Evolutionary conservation across 2,113 vertebrate genomes (phyloP), one percentile per base, ranked within the genome.

Genomic region (Empidonax traillii): DNA sequence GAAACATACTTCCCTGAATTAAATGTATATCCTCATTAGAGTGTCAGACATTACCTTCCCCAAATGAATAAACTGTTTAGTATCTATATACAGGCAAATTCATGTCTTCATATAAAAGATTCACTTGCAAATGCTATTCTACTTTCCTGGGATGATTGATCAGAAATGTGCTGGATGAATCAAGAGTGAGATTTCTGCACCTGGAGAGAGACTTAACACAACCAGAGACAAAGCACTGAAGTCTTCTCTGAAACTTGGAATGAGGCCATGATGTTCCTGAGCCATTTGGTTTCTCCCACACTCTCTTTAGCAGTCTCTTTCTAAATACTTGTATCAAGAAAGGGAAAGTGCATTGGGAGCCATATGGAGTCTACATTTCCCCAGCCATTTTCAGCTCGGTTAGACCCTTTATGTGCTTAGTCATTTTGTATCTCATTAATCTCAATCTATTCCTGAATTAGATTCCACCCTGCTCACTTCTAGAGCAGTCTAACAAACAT

Each of bases 371-470:
- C 47, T 55, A 13, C 2, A 21, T 51, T 87, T 88, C 33, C 55
- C 41, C 55, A 85, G 55, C 35, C 67, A 44, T 90, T 91, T 93
- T 84, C 75, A 92, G 63, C 43, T 80, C 85, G 78, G 51, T 73
- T 67, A 74, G 63, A 31, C 5, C 4, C 14, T 84, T 94, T 83
- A 81, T 75, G 56, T 94, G 75, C 49, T 80, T 90, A 85, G 90
- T 87, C 47, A 90, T 71, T 90, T 95, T 3, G 3, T 73, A 51
- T 67, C 33, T 65, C 61, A 73, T 92, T 91, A 84, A 75, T 90
- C 43, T 90, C 52, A 71, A 72, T 39, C 17, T 16, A 74, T 56
- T 83, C 19, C 30, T 35, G 72, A 78, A 89, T 88, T 51, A 78
- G 39, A 49, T 93, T 86, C 17, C 22, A 62, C 13, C 22, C 28